Conservation (phyloP, 2,888 invertebrate genomes). For the Herminia tarsipennalis region DNA sequence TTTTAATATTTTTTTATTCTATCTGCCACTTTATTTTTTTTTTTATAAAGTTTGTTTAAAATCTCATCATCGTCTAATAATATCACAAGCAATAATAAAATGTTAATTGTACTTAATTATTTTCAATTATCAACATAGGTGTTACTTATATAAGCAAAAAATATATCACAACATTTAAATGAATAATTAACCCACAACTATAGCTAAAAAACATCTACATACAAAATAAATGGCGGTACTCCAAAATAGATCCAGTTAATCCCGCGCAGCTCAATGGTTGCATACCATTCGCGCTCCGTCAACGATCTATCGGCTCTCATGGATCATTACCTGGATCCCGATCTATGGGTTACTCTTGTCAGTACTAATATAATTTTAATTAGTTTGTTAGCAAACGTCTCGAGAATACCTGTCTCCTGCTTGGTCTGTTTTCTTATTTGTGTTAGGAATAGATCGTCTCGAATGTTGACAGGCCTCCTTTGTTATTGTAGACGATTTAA, state of each 20-base stretch:
- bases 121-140: too few relatives aligned
- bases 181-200: too few relatives aligned
- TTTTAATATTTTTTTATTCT: not conserved
- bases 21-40: too few relatives aligned
- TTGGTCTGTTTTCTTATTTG: conserved; percentile 15
- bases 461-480: too few relatives aligned
- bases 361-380: conserved; percentile 26
- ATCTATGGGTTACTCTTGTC: conserved; percentile 31
- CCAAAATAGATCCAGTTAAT: conserved; percentile 45
- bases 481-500: too few relatives aligned
- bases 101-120: too few relatives aligned
- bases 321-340: conserved; percentile 38
- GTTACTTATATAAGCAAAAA: too few relatives aligned
- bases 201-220: not conserved
- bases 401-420: too few relatives aligned
- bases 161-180: too few relatives aligned
- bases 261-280: conserved; percentile 35
- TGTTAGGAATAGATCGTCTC: conserved; percentile 11
- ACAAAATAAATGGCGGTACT: conserved; percentile 39
- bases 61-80: too few relatives aligned
- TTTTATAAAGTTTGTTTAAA: too few relatives aligned
- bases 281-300: conserved; percentile 48
- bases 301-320: conserved; percentile 42
- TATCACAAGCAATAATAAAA: too few relatives aligned
- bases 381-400: conserved; percentile 4